Evolutionary conservation across 2,888 invertebrate species (phyloP), one percentile per base, ranked within the genome.

Genomic region (Gari tellinella): DNA sequence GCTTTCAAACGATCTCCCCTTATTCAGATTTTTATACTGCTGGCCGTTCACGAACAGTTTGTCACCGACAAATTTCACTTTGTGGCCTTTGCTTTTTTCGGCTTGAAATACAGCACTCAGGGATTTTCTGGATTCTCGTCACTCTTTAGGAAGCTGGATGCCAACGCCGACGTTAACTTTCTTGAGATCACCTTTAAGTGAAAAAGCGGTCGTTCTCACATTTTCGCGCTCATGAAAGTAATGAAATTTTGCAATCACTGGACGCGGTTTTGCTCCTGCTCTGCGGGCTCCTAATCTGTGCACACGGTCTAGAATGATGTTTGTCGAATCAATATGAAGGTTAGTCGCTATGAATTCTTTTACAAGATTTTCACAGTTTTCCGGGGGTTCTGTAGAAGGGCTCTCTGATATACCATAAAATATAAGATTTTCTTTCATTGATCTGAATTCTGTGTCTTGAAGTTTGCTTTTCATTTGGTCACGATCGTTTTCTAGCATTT

Each of bases 221-320:
- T 12, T 26, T 31, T 66, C 60, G 8, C 38, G 23, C n/a, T 58
- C 43, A 2, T 23, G 25, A 19, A 40, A 43, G 17, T 60, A 51
- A 41, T 66, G 60, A 21, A 58, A 66, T 19, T 58, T 58, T 0
- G 52, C 66, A 15, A 58, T 51, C 15, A 66, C 58, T 15, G 66
- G 52, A 2, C 58, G 51, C 2, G 49, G 23, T n/a, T 56, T 56
- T n/a, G 17, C 10, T 5, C n/a, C 1, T 17, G 19, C 5, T n/a
- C 8, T 56, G 7, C 17, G 56, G 26, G 5, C n/a, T 8, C 64
- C 64, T 12, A 58, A 37, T 48, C 67, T n/a, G 21, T 61, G 67
- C 4, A 60, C 67, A 15, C 67, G n/a, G 19, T 67, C 67, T 2
- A 67, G 19, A 15, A 38, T 7, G 1, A 46, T 41, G 23, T 60